These are phyloP conservation scores for Caerostris darwini DNA, from an alignment of 1,140 invertebrate species.

Conservation along the genomic window DNA sequence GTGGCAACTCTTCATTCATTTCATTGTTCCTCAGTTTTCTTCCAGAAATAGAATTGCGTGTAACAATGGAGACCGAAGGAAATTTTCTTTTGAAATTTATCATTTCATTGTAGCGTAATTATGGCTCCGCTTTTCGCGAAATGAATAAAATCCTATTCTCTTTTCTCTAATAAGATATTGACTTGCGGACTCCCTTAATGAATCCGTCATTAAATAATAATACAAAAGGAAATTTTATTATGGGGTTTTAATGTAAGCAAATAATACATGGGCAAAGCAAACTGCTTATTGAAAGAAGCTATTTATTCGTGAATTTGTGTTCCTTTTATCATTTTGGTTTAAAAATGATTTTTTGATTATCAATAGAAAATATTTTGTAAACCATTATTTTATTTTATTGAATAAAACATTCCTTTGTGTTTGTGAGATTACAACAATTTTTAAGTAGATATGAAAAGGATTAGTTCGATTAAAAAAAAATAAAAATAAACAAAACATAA, in stretches of 20 bases:
- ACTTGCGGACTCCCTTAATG: not conserved
- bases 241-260: not conserved
- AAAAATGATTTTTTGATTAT: no score
- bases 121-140: not conserved
- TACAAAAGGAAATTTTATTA: not conserved
- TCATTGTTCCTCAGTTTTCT: constrained; percentile 19
- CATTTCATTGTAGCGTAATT: constrained; percentile 35
- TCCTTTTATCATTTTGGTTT: no score
- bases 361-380: no score
- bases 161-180: constrained; percentile 7
- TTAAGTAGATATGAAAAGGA: no score
- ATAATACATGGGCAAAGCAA: not conserved
- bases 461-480: no score
- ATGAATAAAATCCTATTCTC: constrained; percentile 2
- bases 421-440: no score
- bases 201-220: constrained; percentile 5
- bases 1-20: constrained; percentile 53
- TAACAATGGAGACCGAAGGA: not conserved
- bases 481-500: no score
- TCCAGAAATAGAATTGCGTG: not conserved
- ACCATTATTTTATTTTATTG: no score
- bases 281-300: not conserved
- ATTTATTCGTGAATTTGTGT: not conserved
- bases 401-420: no score
- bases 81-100: not conserved